A percentile compares a stretch with the other conserved stretches of the same genome.
Evolutionary conservation across 2,113 vertebrate species (phyloP).

Genomic region (Lasiurus borealis): DNA sequence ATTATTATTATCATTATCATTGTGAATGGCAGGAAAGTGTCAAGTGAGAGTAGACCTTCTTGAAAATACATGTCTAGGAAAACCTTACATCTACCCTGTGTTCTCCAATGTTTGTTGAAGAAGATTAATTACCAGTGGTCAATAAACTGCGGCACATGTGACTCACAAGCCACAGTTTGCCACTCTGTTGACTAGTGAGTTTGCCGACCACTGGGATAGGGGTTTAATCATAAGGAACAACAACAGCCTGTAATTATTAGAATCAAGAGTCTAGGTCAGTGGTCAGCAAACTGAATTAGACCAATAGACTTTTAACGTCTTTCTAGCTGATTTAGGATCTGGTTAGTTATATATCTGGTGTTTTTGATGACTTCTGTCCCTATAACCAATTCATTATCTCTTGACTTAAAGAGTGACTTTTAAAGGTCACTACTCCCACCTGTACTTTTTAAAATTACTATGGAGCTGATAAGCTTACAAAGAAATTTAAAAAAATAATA

Average conservation of each 20-base stretch:
- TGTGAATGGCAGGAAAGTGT: background rate
- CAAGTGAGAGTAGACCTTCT: background rate
- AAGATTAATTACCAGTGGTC: background rate
- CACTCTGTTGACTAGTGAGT: no score
- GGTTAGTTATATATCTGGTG: conserved; percentile 22
- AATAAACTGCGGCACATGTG: no score
- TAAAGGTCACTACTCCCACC: conserved; percentile 60
- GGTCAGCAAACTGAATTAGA: background rate
- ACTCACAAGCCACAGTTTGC: no score
- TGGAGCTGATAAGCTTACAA: background rate
- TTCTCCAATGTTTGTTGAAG: background rate
- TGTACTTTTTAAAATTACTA: background rate
- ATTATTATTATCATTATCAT: background rate
- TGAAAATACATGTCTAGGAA: background rate
- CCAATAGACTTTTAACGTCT: background rate
- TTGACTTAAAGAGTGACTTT: conserved; percentile 7
- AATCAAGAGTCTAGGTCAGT: no score
- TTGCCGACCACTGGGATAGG: no score
- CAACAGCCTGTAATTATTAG: no score
- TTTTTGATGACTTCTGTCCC: conserved; percentile 25
- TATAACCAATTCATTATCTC: conserved; percentile 62
- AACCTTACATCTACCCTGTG: background rate
- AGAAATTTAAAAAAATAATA: background rate
- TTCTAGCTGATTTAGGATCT: conserved; percentile 59
- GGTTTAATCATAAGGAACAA: no score